phyloP scores from a whole-genome alignment of 2,113 vertebrate species.

The Damaliscus lunatus region DNA sequence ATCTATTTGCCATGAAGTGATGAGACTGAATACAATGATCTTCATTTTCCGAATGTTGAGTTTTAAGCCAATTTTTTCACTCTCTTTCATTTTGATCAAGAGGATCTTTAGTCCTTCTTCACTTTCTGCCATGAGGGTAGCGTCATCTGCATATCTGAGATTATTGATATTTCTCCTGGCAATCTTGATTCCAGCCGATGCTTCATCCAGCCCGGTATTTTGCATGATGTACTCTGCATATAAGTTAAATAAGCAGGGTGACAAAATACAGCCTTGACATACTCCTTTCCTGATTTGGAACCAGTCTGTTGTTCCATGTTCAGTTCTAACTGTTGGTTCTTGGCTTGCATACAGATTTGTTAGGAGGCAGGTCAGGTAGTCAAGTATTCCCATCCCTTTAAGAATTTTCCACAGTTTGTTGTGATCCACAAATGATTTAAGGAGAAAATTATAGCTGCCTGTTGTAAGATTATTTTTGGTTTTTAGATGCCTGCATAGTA shows the following conservation, averaged over 20 bases:
- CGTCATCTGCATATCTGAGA: not conserved
- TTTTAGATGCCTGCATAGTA: constrained; percentile 66
- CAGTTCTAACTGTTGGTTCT: not conserved
- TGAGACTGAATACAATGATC: not conserved
- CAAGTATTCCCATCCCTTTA: not conserved
- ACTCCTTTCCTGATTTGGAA: not conserved
- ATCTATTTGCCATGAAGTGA: not conserved
- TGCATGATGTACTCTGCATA: not conserved
- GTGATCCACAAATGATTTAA: constrained; percentile 18
- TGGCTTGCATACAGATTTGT: not conserved
- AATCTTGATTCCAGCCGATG: not conserved
- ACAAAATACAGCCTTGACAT: not conserved
- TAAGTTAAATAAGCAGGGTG: not conserved
- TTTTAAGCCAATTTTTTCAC: not conserved
- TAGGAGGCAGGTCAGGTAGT: not conserved
- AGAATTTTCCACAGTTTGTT: not conserved
- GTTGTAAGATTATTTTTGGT: constrained; percentile 55
- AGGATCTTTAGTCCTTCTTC: not conserved
- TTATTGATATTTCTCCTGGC: not conserved
- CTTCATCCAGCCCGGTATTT: not conserved
- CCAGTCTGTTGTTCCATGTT: not conserved
- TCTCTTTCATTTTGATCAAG: no score
- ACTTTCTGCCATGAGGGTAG: not conserved
- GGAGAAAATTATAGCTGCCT: constrained; percentile 57
- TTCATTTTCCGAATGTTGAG: not conserved